A percentile compares a stretch with the other conserved stretches of the same genome.
Conservation (phyloP, 1,140 invertebrate genomes). For the Lepidurus packardi region DNA sequence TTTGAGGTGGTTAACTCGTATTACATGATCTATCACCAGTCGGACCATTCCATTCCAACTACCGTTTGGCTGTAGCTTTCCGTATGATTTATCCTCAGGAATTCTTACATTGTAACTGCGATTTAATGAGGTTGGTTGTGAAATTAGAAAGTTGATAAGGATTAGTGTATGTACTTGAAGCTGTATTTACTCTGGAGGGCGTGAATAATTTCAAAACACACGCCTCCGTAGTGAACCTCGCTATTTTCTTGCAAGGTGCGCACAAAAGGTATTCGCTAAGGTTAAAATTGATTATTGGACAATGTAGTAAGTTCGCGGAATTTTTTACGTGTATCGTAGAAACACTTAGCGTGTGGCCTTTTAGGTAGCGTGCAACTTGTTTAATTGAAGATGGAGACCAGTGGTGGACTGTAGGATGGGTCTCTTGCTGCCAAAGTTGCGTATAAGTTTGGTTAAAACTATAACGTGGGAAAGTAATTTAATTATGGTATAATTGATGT, state of each 20-base stretch:
- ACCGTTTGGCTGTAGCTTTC: conserved; percentile 23
- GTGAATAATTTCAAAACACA: conserved; percentile 26
- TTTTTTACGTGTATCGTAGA: background rate
- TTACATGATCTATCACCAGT: conserved; percentile 25
- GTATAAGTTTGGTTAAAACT: background rate
- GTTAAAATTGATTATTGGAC: background rate
- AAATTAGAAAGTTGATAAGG: background rate
- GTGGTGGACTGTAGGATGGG: background rate
- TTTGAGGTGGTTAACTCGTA: background rate
- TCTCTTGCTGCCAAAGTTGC: background rate
- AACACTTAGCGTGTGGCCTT: background rate
- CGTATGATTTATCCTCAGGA: background rate
- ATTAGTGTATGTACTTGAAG: conserved; percentile 22
- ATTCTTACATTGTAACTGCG: background rate
- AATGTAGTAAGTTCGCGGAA: background rate
- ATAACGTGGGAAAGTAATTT: background rate
- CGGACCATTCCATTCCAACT: conserved; percentile 31
- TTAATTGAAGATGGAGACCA: background rate
- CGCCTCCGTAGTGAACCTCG: background rate
- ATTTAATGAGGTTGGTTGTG: background rate
- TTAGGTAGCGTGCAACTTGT: background rate
- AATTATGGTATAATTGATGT: background rate
- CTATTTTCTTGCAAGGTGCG: background rate
- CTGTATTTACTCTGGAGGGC: conserved; percentile 22
- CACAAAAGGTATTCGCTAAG: background rate